Evolutionary conservation across 2,113 vertebrate genomes (phyloP).

Genomic region (Anseranas semipalmata): DNA sequence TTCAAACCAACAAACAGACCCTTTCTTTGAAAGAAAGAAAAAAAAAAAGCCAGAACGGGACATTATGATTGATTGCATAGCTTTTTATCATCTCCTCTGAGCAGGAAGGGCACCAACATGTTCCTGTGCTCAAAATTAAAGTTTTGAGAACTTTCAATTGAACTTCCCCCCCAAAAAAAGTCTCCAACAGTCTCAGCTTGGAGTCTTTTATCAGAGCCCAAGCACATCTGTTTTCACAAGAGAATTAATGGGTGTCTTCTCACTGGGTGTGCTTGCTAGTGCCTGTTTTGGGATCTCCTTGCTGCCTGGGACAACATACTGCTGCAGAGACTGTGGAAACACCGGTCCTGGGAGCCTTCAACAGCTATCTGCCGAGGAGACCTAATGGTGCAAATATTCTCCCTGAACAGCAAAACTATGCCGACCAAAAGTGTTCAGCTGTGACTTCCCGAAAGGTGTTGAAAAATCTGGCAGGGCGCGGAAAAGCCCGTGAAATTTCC

Average conservation of each 20-base stretch:
- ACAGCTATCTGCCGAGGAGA: not conserved
- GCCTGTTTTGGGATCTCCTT: not conserved
- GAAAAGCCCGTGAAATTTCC: constrained; percentile 51
- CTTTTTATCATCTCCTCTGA: not conserved
- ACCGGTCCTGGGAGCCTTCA: not conserved
- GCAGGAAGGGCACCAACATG: not conserved
- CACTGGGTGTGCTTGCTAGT: not conserved
- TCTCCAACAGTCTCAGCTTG: not conserved
- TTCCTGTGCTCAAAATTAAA: not conserved
- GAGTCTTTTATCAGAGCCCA: not conserved
- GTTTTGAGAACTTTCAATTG: not conserved
- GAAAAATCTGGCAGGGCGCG: constrained; percentile 25
- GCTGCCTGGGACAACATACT: not conserved
- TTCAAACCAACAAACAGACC: not conserved
- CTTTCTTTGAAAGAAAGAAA: not conserved
- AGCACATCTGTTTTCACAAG: not conserved
- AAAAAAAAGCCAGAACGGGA: not conserved
- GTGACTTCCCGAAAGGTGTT: constrained; percentile 44
- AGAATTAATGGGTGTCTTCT: not conserved
- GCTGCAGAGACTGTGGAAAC: not conserved
- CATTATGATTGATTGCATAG: not conserved
- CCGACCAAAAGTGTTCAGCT: constrained; percentile 13
- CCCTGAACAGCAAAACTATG: not conserved
- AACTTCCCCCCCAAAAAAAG: not conserved
- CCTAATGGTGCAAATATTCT: not conserved